Percentiles rank a stretch among this genome's conserved stretches.
Evolutionary conservation across 2,797 vertebrate species (phyloP).

Genomic region (Premnoplex brunnescens): DNA sequence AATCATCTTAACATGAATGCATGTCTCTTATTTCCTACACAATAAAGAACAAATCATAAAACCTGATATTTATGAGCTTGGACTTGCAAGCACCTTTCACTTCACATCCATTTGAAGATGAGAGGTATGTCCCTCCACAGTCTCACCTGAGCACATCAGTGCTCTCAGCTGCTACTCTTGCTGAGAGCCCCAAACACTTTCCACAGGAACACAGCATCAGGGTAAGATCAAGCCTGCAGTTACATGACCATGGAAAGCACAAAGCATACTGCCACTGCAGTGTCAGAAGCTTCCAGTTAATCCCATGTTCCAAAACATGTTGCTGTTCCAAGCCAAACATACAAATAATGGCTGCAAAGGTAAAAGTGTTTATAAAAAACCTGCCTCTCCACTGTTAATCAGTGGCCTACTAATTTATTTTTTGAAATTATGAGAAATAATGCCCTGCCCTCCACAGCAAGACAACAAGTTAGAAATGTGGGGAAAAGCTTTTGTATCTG

Average conservation of each 20-base stretch:
- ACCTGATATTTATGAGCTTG: not conserved
- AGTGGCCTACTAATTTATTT: not conserved
- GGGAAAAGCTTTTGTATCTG: not conserved
- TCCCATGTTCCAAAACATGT: not conserved
- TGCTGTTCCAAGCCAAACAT: not conserved
- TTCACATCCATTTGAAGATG: not conserved
- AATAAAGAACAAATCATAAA: not conserved
- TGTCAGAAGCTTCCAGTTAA: not conserved
- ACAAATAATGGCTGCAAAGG: not conserved
- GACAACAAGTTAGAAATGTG: not conserved
- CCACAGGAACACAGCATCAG: not conserved
- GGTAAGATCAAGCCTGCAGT: not conserved
- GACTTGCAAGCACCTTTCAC: not conserved
- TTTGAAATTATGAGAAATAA: not conserved
- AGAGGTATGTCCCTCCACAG: not conserved
- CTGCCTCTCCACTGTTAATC: not conserved
- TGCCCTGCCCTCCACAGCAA: not conserved
- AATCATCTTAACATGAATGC: not conserved
- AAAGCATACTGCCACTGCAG: not conserved
- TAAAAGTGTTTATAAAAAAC: not conserved
- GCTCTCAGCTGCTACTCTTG: not conserved
- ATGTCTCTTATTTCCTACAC: not conserved
- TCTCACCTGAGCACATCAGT: not conserved
- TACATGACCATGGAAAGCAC: not conserved
- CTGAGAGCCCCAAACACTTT: not conserved